Conservation (phyloP, 2,797 vertebrate genomes). For the Numenius phaeopus region DNA sequence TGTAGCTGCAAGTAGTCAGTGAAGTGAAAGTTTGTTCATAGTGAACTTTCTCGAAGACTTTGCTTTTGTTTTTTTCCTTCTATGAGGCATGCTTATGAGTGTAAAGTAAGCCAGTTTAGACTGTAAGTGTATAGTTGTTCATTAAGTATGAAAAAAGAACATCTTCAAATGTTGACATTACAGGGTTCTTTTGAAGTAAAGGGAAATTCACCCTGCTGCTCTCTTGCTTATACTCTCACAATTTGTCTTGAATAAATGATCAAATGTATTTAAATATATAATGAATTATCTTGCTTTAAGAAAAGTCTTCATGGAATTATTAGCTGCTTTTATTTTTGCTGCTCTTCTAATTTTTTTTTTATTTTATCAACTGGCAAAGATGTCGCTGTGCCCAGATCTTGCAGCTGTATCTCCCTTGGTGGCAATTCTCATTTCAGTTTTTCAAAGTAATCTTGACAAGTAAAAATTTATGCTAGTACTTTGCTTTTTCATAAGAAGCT, state of each 20-base stretch:
- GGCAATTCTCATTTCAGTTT: background rate
- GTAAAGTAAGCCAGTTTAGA: background rate
- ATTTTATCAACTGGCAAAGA: background rate
- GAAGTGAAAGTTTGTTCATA: background rate
- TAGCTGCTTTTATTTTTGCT: background rate
- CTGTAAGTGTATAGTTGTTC: background rate
- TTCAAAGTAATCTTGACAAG: background rate
- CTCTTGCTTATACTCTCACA: background rate
- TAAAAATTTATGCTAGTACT: background rate
- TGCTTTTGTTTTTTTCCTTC: background rate
- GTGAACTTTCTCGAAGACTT: background rate
- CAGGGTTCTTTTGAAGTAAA: background rate
- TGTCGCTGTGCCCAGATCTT: background rate
- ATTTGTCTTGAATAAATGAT: constrained; percentile 51
- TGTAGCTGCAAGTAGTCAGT: background rate
- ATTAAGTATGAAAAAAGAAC: constrained; percentile 18
- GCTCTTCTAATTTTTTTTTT: background rate
- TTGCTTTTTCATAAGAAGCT: background rate
- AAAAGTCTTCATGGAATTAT: background rate
- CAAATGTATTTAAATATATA: background rate
- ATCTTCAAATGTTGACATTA: constrained; percentile 16
- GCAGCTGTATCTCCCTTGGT: background rate
- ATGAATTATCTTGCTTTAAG: background rate
- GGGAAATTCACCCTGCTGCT: background rate
- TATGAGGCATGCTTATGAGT: background rate